These are phyloP conservation scores for Tetragonula clypearis DNA, from an alignment of 1,140 invertebrate species.

Conservation along the genomic window DNA sequence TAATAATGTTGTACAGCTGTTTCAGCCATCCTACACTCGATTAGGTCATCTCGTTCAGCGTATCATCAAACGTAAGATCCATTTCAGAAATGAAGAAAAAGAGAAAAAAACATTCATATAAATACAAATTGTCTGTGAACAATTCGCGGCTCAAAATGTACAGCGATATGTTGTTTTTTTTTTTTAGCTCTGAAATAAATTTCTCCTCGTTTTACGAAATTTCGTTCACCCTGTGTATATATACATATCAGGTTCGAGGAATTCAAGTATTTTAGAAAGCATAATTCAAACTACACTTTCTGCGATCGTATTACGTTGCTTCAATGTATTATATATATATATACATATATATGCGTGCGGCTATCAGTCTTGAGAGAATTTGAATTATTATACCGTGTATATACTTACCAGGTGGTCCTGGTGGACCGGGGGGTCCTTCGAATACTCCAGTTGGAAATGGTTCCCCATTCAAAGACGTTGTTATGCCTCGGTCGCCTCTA, in stretches of 20 bases:
- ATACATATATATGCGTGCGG: too few species aligned
- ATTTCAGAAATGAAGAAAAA: neutral
- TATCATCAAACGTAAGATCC: neutral
- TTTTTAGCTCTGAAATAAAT: neutral
- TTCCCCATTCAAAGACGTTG: conserved; percentile 94
- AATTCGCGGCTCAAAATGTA: too few species aligned
- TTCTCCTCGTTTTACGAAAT: neutral
- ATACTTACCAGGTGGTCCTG: conserved; percentile 92
- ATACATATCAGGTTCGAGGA: neutral
- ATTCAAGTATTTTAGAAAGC: neutral
- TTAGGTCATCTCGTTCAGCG: neutral
- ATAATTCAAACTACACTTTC: neutral
- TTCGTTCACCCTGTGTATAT: neutral
- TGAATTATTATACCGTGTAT: conserved; percentile 58
- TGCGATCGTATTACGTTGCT: neutral
- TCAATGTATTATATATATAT: conserved; percentile 3
- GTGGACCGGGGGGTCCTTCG: conserved; percentile 95
- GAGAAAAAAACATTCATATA: neutral
- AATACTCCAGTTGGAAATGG: conserved; percentile 95
- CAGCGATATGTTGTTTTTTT: neutral
- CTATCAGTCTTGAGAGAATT: conserved; percentile 30
- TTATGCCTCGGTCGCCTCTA: conserved; percentile 94
- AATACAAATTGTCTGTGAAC: too few species aligned
- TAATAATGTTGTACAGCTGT: neutral
- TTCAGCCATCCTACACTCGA: neutral